Base-by-base conservation (phyloP, 2,113 vertebrate species). In the Tychaedon coryphoeus region DNA sequence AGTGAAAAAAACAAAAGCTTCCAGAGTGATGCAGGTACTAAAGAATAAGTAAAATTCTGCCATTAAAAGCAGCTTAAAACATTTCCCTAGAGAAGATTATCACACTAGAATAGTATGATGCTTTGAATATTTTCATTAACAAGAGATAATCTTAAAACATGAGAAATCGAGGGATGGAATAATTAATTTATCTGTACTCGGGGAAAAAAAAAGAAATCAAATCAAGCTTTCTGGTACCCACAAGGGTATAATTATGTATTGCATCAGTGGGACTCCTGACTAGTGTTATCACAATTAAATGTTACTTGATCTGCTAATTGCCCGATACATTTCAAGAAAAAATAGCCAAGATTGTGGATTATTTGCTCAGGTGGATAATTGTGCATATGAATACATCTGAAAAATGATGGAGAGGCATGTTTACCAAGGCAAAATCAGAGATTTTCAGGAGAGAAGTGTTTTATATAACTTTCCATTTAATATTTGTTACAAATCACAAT, bases 31-130 rank as follows among this genome's bases (percentile, higher is more conserved):
- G 58, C 14, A 61, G 6, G 6, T 50, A 47, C 24, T 34, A 89
- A 97, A 92, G 31, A 64, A 26, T 50, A 93, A 93, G 28, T 34
- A 74, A 76, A 80, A 83, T 83, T 61, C 54, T 79, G 9, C 23
- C 57, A 93, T 87, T 51, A 26, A 85, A 86, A 96, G 17, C 50
- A 91, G 47, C 40, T 95, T 78, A 77, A 93, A 93, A 54, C 12
- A 12, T 60, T 64, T 86, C 58, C 36, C 12, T 64, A 58, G 64
- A 78, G 19, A 85, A 22, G 1, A 58, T 9, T 42, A 34, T 42
- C 50, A n/a, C 8, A 45, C 72, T 95, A 73, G 56, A 78, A 76
- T 7, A 54, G 2, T 11, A 29, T 17, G 29, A 47, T 54, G 24
- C 10, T 75, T 94, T 34, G 36, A 19, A 28, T 34, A 19, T 83